These are phyloP conservation scores for Pipistrellus pygmaeus DNA, from an alignment of 2,797 vertebrate genomes.

Conservation along the genomic window DNA sequence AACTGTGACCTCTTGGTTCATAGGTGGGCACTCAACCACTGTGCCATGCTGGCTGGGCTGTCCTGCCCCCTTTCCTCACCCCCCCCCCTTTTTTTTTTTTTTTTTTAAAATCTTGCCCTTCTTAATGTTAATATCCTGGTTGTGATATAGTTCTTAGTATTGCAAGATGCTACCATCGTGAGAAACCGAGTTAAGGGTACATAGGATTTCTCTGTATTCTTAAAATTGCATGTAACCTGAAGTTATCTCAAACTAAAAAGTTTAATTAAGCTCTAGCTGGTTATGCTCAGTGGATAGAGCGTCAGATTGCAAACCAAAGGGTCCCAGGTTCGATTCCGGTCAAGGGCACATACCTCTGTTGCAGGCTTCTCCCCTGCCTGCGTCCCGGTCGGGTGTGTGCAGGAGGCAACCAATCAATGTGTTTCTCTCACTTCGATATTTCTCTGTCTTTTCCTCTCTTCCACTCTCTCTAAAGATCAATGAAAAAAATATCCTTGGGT, in stretches of 20 bases:
- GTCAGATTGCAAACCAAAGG: not conserved
- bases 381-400: not conserved
- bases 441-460: not conserved
- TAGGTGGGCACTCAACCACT: not conserved
- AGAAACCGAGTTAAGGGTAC: not conserved
- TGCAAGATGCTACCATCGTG: not conserved
- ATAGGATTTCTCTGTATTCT: slow-evolving; percentile 2
- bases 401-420: not conserved
- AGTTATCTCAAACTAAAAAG: slow-evolving; percentile 38
- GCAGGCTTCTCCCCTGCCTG: not conserved
- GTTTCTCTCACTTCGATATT: not conserved
- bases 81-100: too few species aligned
- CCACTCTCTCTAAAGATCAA: not conserved
- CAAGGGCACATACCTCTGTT: not conserved
- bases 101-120: not conserved
- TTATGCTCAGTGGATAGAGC: not conserved
- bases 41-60: not conserved
- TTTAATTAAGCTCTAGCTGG: not conserved
- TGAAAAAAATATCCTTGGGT: not conserved
- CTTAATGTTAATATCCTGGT: not conserved
- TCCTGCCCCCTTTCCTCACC: not conserved
- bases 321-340: not conserved
- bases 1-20: not conserved
- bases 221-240: slow-evolving; percentile 41
- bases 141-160: not conserved